Percentiles rank a stretch among this genome's conserved stretches.
Conservation (phyloP, 2,888 invertebrate genomes). For the Rotaria magnacalcarata region DNA sequence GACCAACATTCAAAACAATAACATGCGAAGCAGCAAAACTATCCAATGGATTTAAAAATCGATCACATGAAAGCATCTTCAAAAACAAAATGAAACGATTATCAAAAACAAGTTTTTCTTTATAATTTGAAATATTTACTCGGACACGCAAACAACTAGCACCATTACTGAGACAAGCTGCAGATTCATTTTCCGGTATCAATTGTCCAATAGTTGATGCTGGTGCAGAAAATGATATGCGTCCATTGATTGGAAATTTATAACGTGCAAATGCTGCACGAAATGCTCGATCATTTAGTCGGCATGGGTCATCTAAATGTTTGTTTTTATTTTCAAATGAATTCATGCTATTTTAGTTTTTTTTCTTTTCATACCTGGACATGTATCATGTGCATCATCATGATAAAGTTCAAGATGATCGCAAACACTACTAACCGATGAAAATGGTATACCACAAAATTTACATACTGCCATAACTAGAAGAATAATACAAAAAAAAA, state of each 20-base stretch:
- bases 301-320: conserved; percentile 4
- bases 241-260: conserved; percentile 21
- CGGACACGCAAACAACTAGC: conserved; percentile 32
- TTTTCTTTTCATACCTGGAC: background rate
- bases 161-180: conserved; percentile 30
- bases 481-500: too few species aligned
- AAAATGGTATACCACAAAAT: conserved; percentile 32
- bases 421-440: conserved; percentile 33
- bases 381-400: conserved; percentile 28
- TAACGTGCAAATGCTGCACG: conserved; percentile 30
- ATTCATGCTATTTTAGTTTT: too few species aligned
- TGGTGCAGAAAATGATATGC: conserved; percentile 20
- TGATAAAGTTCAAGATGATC: conserved; percentile 35
- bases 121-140: background rate
- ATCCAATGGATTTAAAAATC: conserved; percentile 33
- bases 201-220: conserved; percentile 19
- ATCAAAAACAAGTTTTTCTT: too few species aligned
- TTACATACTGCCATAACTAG: conserved; percentile 31
- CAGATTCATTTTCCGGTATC: conserved; percentile 19
- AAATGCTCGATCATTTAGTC: conserved; percentile 30
- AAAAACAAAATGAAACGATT: background rate
- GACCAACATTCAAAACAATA: conserved; percentile 27
- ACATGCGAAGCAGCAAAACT: conserved; percentile 37
- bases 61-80: conserved; percentile 33
- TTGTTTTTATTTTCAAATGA: too few species aligned